Percentiles rank a stretch among this genome's conserved stretches.
phyloP scores from a whole-genome alignment of 2,113 vertebrate species.

The Oenanthe melanoleuca region DNA sequence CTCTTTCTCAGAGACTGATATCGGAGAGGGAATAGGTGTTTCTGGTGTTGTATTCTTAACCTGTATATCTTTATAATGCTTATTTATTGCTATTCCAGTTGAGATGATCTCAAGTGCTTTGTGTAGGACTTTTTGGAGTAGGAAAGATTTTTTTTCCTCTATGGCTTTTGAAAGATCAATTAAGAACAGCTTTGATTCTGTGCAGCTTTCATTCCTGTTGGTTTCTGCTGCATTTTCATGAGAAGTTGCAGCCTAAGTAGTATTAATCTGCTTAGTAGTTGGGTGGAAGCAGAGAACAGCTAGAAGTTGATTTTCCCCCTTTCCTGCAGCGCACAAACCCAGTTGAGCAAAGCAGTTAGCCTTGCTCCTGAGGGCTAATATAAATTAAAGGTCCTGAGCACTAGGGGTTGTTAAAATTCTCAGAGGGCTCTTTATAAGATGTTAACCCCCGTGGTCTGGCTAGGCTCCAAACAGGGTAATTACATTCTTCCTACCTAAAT shows the following conservation, averaged over 20 bases:
- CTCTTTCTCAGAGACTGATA: neutral
- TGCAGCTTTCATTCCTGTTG: neutral
- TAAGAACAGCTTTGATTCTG: neutral
- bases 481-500: conserved; percentile 76
- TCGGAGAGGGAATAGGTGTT: neutral
- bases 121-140: neutral
- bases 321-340: neutral
- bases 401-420: conserved; percentile 64
- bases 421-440: conserved; percentile 63
- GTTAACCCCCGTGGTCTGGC: conserved; percentile 65
- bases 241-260: neutral
- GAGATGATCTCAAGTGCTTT: neutral
- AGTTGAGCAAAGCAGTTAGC: conserved; percentile 31
- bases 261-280: conserved; percentile 3
- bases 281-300: conserved; percentile 13
- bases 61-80: neutral
- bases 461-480: conserved; percentile 66
- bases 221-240: neutral
- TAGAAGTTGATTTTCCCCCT: neutral
- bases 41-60: neutral
- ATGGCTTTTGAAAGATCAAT: neutral
- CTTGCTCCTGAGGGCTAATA: conserved; percentile 29
- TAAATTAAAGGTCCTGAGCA: conserved; percentile 56
- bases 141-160: neutral
- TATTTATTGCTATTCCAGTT: neutral